phyloP scores from a whole-genome alignment of 2,888 invertebrate species.

The Congeria kusceri region DNA sequence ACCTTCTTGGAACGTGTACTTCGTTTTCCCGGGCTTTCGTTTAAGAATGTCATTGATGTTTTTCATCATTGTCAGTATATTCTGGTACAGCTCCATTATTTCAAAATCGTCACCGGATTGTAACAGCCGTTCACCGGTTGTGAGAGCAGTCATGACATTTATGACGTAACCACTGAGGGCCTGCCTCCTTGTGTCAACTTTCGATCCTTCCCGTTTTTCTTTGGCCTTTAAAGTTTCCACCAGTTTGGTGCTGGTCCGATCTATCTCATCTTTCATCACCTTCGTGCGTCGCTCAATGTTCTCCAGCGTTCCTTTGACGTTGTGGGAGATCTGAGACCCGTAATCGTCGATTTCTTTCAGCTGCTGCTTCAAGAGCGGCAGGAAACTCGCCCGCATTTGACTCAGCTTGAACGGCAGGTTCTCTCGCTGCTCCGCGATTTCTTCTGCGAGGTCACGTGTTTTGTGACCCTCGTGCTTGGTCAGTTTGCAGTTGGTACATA shows the following conservation, averaged over 20 bases:
- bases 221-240: constrained; percentile 48
- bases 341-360: constrained; percentile 53
- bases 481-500: constrained; percentile 61
- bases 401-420: constrained; percentile 52
- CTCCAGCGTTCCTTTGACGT: constrained; percentile 54
- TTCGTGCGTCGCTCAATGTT: constrained; percentile 53
- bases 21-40: constrained; percentile 39
- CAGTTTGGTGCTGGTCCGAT: constrained; percentile 48
- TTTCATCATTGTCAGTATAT: constrained; percentile 40
- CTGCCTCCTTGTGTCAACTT: constrained; percentile 39
- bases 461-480: constrained; percentile 65
- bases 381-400: constrained; percentile 53
- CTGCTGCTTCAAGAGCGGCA: constrained; percentile 58
- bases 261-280: constrained; percentile 58
- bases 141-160: constrained; percentile 49
- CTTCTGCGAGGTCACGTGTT: constrained; percentile 55
- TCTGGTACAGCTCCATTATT: constrained; percentile 62
- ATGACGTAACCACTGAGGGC: constrained; percentile 38
- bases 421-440: constrained; percentile 57
- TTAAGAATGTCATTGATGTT: constrained; percentile 52
- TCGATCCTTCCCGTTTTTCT: constrained; percentile 35
- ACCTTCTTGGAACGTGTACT: constrained; percentile 52
- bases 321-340: constrained; percentile 41
- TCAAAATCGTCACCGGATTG: constrained; percentile 58
- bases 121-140: constrained; percentile 54